Conservation (phyloP, 2,888 invertebrate genomes). For the Oxytorus armatus region DNA sequence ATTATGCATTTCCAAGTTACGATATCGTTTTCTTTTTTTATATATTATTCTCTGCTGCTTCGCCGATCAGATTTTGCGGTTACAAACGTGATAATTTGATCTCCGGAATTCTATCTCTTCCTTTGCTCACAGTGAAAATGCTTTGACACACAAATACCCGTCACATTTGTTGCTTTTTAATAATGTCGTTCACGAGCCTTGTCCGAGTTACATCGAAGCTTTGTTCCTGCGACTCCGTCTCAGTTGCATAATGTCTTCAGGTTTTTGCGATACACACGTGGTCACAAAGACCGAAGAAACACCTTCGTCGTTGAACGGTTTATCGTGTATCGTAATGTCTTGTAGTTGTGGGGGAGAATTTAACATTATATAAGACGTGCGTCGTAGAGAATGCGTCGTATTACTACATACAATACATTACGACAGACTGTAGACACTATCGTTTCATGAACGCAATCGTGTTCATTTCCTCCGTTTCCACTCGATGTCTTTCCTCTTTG, state of each 20-base stretch:
- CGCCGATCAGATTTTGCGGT: not conserved
- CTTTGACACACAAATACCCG: not conserved
- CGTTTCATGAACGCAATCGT: constrained; percentile 17
- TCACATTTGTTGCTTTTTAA: constrained; percentile 38
- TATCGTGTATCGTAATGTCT: constrained; percentile 11
- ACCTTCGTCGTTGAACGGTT: not conserved
- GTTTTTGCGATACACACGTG: constrained; percentile 36
- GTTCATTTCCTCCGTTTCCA: constrained; percentile 19
- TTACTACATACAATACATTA: constrained; percentile 47
- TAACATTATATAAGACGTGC: constrained; percentile 40
- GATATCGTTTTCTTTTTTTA: not conserved
- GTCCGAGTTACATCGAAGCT: constrained; percentile 37
- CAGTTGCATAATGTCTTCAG: constrained; percentile 53
- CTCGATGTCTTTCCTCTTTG: not conserved
- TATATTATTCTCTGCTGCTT: not conserved
- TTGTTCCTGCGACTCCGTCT: constrained; percentile 33
- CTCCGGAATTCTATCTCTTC: not conserved
- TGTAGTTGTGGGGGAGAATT: constrained; percentile 20
- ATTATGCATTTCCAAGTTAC: not conserved
- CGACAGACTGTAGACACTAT: constrained; percentile 29
- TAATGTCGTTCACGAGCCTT: constrained; percentile 39
- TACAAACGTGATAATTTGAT: not conserved
- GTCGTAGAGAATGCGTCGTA: constrained; percentile 28
- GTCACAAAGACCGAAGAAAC: constrained; percentile 19
- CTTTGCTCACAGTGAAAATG: not conserved